Evolutionary conservation across 2,888 invertebrate genomes (phyloP).

Genomic region (Tigriopus californicus): DNA sequence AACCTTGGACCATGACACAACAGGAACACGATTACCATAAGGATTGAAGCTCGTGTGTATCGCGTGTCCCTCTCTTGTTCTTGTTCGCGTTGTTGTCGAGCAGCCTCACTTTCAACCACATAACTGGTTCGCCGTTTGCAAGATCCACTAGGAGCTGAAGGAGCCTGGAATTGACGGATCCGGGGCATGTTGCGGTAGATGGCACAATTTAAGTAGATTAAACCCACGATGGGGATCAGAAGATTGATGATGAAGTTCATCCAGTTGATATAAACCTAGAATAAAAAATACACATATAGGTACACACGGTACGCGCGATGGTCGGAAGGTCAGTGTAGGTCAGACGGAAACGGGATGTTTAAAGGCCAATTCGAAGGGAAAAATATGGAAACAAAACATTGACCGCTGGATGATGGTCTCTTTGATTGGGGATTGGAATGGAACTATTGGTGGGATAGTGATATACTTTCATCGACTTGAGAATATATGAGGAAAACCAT

Average conservation of each 20-base stretch:
- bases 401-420: too few species aligned
- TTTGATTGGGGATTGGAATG: too few species aligned
- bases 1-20: neutral
- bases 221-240: neutral
- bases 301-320: too few species aligned
- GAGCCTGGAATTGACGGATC: neutral
- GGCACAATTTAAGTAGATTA: neutral
- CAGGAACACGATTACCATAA: neutral
- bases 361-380: too few species aligned
- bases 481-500: too few species aligned
- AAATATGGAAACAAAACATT: too few species aligned
- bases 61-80: neutral
- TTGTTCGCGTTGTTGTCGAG: neutral
- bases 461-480: too few species aligned
- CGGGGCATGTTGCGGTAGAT: neutral
- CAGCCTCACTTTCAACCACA: neutral
- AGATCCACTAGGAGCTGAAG: neutral
- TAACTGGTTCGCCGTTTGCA: neutral
- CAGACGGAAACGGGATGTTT: too few species aligned
- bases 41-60: neutral
- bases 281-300: neutral
- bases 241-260: slow-evolving; percentile 5
- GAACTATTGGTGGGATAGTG: too few species aligned
- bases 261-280: slow-evolving; percentile 5
- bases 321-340: too few species aligned